Percentiles rank a stretch among this genome's conserved stretches.
phyloP scores from a whole-genome alignment of 2,888 invertebrate genomes.

The Diarsia dahlii region DNA sequence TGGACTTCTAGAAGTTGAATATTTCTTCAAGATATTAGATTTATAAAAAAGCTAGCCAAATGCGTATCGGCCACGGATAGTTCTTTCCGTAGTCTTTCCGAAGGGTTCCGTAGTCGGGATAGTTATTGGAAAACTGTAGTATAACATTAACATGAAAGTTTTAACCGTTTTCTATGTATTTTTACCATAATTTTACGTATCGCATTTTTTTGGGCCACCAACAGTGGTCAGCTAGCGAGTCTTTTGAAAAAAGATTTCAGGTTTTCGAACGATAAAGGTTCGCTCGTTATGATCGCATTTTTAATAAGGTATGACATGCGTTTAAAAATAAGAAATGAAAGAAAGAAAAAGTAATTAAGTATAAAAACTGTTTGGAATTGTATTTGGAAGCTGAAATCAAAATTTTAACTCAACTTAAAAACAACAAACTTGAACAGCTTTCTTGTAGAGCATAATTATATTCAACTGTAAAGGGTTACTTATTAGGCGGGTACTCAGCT shows the following conservation, averaged over 20 bases:
- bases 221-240: neutral
- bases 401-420: no score
- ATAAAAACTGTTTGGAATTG: no score
- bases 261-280: neutral
- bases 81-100: neutral
- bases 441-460: neutral
- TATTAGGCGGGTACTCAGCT: neutral
- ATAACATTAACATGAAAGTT: neutral
- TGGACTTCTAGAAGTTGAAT: slow-evolving; percentile 95
- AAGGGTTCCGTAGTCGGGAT: neutral
- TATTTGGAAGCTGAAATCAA: no score
- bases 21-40: slow-evolving; percentile 94
- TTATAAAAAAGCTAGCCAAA: slow-evolving; percentile 71
- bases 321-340: neutral
- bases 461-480: neutral
- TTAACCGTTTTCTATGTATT: neutral
- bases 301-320: neutral
- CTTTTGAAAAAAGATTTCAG: neutral
- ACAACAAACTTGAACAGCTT: neutral
- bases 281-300: neutral
- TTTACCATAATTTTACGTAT: neutral
- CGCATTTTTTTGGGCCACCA: neutral
- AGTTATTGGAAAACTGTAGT: neutral
- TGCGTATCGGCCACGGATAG: neutral
- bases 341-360: no score